Conservation (phyloP, 2,888 invertebrate genomes). For the Cheilosia variabilis region DNA sequence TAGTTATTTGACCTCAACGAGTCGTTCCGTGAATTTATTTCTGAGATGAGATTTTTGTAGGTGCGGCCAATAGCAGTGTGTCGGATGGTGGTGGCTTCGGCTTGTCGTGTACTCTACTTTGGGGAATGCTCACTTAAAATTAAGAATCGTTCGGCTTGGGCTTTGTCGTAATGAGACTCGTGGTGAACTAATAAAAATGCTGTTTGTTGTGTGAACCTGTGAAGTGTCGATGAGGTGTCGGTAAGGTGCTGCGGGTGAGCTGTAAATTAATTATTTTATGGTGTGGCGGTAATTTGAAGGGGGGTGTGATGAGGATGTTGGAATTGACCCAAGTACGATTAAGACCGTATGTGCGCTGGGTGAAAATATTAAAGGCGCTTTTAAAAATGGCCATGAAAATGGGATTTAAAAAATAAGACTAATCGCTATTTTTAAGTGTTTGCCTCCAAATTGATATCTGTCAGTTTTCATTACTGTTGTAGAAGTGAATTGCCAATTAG, state of each 20-base stretch:
- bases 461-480: too few species aligned
- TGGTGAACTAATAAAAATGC: constrained; percentile 50
- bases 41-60: constrained; percentile 60
- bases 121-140: constrained; percentile 15
- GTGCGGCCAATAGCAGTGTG: constrained; percentile 47
- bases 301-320: not conserved
- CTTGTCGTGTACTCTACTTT: constrained; percentile 3
- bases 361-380: not conserved
- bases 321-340: not conserved
- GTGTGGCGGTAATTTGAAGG: not conserved
- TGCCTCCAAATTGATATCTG: too few species aligned
- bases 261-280: constrained; percentile 49
- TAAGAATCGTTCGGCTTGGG: constrained; percentile 25
- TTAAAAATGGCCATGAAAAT: too few species aligned
- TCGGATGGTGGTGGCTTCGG: not conserved
- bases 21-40: constrained; percentile 74
- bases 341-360: not conserved
- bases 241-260: constrained; percentile 32
- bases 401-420: too few species aligned
- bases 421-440: too few species aligned
- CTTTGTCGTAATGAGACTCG: constrained; percentile 18
- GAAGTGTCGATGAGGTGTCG: constrained; percentile 17
- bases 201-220: not conserved
- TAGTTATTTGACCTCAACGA: constrained; percentile 74
- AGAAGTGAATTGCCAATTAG: too few species aligned